Evolutionary conservation across 2,888 invertebrate species (phyloP), one percentile per base, ranked within the genome.

Genomic region (Anticlea derivata): DNA sequence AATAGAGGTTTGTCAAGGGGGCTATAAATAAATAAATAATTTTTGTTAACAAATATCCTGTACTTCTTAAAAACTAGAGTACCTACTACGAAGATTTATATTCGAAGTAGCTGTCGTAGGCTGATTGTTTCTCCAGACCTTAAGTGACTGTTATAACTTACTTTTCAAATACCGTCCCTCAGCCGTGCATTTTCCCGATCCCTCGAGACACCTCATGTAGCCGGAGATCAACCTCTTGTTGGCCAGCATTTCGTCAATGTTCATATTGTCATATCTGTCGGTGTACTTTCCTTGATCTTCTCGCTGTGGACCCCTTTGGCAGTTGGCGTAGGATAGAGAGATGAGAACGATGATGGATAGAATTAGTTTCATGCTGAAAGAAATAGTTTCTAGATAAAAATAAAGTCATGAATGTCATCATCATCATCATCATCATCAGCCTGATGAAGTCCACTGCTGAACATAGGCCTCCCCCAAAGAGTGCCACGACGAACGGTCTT

Each of bases 91-190:
- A n/a, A n/a, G n/a, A n/a, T n/a, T n/a, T n/a, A n/a, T n/a, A n/a
- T n/a, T n/a, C n/a, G n/a, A n/a, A n/a, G n/a, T n/a, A n/a, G n/a
- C n/a, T n/a, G n/a, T n/a, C n/a, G n/a, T n/a, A n/a, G n/a, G n/a
- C n/a, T n/a, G n/a, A n/a, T n/a, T n/a, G n/a, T n/a, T n/a, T n/a
- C n/a, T n/a, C n/a, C n/a, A n/a, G n/a, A n/a, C n/a, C n/a, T n/a
- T n/a, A n/a, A n/a, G n/a, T n/a, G n/a, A n/a, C n/a, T n/a, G n/a
- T n/a, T n/a, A n/a, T n/a, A n/a, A n/a, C n/a, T n/a, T 76, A 95
- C 95, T 89, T 88, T 94, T 95, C 0, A 96, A 83, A 73, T 94
- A 93, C 63, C 89, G 92, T 12, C 93, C 95, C 66, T 95, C 95
- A 8, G 94, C 89, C 0, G 95, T 94, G 71, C 96, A 96, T 23